Conservation (phyloP, 2,797 vertebrate genomes). For the Amniataba percoides region DNA sequence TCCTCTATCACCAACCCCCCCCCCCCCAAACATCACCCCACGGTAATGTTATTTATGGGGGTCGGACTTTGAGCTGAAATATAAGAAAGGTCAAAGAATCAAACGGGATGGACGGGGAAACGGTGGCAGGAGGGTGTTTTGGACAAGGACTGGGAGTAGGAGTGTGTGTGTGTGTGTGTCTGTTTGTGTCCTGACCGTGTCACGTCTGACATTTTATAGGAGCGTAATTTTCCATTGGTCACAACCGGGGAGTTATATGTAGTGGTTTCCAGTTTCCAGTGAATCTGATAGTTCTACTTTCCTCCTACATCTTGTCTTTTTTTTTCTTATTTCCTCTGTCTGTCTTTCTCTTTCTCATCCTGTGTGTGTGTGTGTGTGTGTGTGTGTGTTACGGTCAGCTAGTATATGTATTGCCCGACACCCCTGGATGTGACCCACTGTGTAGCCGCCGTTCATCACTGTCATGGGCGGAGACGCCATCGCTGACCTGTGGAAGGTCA, state of each 20-base stretch:
- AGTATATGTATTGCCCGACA: slow-evolving; percentile 45
- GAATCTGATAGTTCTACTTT: slow-evolving; percentile 26
- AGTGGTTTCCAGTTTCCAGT: slow-evolving; percentile 47
- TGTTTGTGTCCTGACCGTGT: slow-evolving; percentile 36
- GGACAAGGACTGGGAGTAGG: background rate
- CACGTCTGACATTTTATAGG: slow-evolving; percentile 68
- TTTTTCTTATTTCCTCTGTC: slow-evolving; percentile 2
- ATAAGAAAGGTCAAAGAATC: slow-evolving; percentile 86
- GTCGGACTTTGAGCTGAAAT: slow-evolving; percentile 81
- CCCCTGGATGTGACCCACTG: slow-evolving; percentile 59
- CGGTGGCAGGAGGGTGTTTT: slow-evolving; percentile 31
- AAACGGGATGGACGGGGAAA: slow-evolving; percentile 54
- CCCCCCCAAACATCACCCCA: slow-evolving; percentile 53
- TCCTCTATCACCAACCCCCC: slow-evolving; percentile 44
- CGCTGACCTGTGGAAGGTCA: slow-evolving; percentile 79
- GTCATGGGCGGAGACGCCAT: slow-evolving; percentile 78
- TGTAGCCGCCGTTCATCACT: slow-evolving; percentile 81
- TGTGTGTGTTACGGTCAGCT: slow-evolving; percentile 34
- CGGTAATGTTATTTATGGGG: slow-evolving; percentile 85
- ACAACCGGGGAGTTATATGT: slow-evolving; percentile 58
- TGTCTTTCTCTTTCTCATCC: background rate
- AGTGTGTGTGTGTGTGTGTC: slow-evolving; percentile 3
- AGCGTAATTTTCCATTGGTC: slow-evolving; percentile 60
- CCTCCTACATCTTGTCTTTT: slow-evolving; percentile 21
- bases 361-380: background rate